Conservation (phyloP, 2,888 invertebrate species). For the Microplitis manilae region DNA sequence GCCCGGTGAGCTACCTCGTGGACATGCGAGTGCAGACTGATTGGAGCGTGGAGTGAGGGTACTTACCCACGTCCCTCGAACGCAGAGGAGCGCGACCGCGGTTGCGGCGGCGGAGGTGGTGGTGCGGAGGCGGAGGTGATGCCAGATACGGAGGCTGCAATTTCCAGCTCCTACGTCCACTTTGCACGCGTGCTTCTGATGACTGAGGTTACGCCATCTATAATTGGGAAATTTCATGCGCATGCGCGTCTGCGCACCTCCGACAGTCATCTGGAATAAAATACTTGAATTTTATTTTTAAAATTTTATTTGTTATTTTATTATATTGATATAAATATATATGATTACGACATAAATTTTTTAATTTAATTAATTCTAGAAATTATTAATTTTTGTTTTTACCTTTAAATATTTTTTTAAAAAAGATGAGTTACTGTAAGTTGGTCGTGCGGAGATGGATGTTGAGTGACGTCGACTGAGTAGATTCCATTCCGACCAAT, state of each 20-base stretch:
- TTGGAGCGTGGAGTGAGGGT: conserved; percentile 66
- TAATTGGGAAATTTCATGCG: background rate
- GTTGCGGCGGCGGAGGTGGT: conserved; percentile 56
- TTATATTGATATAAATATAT: no score
- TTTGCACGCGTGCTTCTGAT: conserved; percentile 54
- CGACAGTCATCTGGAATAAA: background rate
- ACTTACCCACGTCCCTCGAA: conserved; percentile 69
- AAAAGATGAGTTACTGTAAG: no score
- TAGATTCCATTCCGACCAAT: no score
- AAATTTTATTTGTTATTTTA: no score
- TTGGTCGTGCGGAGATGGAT: no score
- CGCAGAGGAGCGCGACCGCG: conserved; percentile 48
- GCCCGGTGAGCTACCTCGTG: conserved; percentile 65
- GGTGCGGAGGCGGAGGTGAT: conserved; percentile 61
- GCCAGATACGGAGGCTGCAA: conserved; percentile 40
- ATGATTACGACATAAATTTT: no score
- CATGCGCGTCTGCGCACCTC: conserved; percentile 14
- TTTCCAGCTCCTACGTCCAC: conserved; percentile 49
- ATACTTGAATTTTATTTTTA: background rate
- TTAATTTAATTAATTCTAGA: no score
- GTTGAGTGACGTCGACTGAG: no score
- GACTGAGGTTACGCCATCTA: conserved; percentile 54
- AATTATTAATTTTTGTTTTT: no score
- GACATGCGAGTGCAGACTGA: conserved; percentile 72
- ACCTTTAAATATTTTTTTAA: no score